Base-by-base conservation (phyloP, 1,140 invertebrate species). In the Drosophila littoralis region DNA sequence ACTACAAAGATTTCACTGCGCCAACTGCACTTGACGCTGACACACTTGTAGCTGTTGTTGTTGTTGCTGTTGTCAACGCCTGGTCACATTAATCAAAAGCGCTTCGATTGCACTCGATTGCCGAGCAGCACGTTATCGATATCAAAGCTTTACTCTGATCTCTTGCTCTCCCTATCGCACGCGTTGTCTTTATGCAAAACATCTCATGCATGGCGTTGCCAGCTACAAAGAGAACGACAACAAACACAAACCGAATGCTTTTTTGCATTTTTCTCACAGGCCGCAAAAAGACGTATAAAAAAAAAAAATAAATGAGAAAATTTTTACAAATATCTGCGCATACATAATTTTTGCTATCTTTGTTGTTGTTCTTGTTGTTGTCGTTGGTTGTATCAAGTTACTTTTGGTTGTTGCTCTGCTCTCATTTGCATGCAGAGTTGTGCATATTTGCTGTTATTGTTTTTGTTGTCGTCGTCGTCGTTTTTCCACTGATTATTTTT, bases 401-500 rank as follows among this genome's bases (percentile, higher is more conserved):
- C 82, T 88, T 86, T 79, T 81, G 76, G 72, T 75, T 69, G 72
- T 72, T 67, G 80, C 51, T 74, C 51, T 84, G 83, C 83, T 86
- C 83, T 86, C 83, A 86, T 86, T 86, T 86, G 79, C 83, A 86
- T 86, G 65, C 79, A 61, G 66, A 65, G 60, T 64, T 75, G 59
- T 51, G 59, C 75, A 67, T 60, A 72, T 38, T 63, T 74, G 60
- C 63, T 72, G 74, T 15, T 46, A 36, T 52, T 59, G 66, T 17
- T 22, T 48, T 66, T 42, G 54, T 40, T 67, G 54, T 66, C 35
- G 50, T 38, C 45, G 50, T 7, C 13, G 58, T 17, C 28, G 66
- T 79, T 79, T 85, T 78, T 71, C 59, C 67, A 80, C 77, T 84
- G 81, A 84, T 84, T 84, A 84, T 80, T 80, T 83, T 77, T 84